Conservation (phyloP, 2,797 vertebrate species). For the Mastacembelus armatus region DNA sequence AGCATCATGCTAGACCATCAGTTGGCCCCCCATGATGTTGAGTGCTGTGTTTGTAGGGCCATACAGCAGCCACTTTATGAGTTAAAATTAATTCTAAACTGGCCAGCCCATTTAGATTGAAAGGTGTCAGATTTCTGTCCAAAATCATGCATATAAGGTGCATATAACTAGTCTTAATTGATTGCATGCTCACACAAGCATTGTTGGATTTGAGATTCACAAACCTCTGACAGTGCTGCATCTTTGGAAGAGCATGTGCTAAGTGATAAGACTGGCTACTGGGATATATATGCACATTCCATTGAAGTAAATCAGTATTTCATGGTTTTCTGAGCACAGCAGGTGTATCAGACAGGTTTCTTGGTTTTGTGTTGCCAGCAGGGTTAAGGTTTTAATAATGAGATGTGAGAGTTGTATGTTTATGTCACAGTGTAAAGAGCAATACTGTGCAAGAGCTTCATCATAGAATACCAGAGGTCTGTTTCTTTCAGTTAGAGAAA, state of each 20-base stretch:
- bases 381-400: background rate
- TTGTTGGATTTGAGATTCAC: conserved; percentile 1
- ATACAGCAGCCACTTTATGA: too few species aligned
- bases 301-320: conserved; percentile 49
- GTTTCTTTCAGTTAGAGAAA: conserved; percentile 7
- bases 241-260: background rate
- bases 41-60: too few species aligned
- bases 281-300: conserved; percentile 24
- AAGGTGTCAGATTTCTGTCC: too few species aligned
- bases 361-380: background rate
- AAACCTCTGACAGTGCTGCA: background rate
- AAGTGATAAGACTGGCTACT: background rate
- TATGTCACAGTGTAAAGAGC: background rate
- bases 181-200: background rate
- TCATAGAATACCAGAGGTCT: conserved; percentile 14
- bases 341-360: conserved; percentile 36
- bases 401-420: background rate
- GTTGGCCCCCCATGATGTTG: too few species aligned
- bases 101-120: too few species aligned
- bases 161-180: conserved; percentile 9
- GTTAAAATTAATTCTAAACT: too few species aligned
- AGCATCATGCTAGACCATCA: too few species aligned
- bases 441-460: background rate
- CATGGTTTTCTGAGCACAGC: conserved; percentile 46
- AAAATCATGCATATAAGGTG: too few species aligned